A percentile compares a stretch with the other conserved stretches of the same genome.
Conservation (phyloP, 2,797 vertebrate species). For the Buceros bicornis region DNA sequence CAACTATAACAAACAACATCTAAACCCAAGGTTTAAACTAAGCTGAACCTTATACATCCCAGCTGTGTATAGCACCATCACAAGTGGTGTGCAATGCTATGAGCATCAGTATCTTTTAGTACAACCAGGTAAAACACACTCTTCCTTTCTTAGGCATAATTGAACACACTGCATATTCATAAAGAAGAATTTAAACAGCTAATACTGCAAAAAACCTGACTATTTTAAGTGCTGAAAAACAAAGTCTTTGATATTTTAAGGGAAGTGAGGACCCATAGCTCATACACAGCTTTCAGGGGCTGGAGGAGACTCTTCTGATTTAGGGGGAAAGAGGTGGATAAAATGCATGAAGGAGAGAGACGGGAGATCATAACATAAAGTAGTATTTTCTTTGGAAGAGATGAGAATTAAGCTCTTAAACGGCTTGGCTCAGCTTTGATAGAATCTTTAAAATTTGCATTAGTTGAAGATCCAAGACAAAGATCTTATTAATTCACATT, state of each 20-base stretch:
- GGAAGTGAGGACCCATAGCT: neutral
- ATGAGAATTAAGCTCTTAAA: neutral
- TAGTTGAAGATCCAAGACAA: neutral
- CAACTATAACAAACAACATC: neutral
- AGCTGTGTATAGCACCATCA: neutral
- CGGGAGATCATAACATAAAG: neutral
- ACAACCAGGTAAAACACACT: neutral
- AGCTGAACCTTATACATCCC: neutral
- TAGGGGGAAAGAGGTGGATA: neutral
- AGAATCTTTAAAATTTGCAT: neutral
- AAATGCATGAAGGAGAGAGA: neutral
- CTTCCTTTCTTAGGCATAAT: neutral
- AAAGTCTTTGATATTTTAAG: neutral
- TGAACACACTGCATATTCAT: neutral
- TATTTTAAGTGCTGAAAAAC: constrained; percentile 17
- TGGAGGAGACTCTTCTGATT: neutral
- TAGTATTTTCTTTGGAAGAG: neutral
- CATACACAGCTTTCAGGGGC: neutral
- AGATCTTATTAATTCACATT: neutral
- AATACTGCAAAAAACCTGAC: neutral
- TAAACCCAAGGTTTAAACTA: neutral
- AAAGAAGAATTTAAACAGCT: constrained; percentile 5
- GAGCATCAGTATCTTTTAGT: neutral
- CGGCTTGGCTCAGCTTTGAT: neutral
- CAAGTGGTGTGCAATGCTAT: neutral